Base-by-base conservation (phyloP, 2,113 vertebrate species). In the Engystomops pustulosus region DNA sequence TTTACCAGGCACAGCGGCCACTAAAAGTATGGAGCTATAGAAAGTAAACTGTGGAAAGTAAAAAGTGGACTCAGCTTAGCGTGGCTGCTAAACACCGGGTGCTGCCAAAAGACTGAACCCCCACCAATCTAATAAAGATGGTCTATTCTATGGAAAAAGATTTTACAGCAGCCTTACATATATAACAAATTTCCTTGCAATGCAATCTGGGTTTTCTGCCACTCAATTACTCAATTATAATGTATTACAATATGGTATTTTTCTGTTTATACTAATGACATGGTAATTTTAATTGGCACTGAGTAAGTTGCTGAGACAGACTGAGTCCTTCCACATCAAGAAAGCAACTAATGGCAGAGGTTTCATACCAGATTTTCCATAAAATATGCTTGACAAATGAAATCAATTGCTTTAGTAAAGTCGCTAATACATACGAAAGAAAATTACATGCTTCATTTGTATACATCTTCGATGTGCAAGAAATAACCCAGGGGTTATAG, bases 371-470 rank as follows among this genome's bases (percentile, higher is more conserved):
- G 32, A 67, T 12, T 70, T 32, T 25, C 36, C 36, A 11, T 70
- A 70, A 41, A 70, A 70, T 70, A 20, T 25, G 34, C 68, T n/a
- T 44, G 20, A 70, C 68, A 70, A 70, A 70, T 70, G 23, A 70
- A 70, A 70, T 44, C 36, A 70, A 44, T 70, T 70, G 68, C 8
- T 70, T 69, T 70, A 41, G 36, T 41, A 70, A 23, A 70, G 18
- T 23, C 30, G 36, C 36, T 70, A 41, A 70, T 9, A 44, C 10
- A 70, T 70, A 23, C 11, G 36, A 70, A 41, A 15, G 36, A 4
- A 30, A 70, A 70, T 70, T 70, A 70, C 36, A 70, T 70, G 68
- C 68, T 70, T 70, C 68, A 70, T 70, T 70, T 70, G 34, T 34
- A 67, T 36, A 67, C 62, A 36, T 67, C 30, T 12, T 20, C 36